phyloP scores from a whole-genome alignment of 2,113 vertebrate genomes.

The Petaurus breviceps region DNA sequence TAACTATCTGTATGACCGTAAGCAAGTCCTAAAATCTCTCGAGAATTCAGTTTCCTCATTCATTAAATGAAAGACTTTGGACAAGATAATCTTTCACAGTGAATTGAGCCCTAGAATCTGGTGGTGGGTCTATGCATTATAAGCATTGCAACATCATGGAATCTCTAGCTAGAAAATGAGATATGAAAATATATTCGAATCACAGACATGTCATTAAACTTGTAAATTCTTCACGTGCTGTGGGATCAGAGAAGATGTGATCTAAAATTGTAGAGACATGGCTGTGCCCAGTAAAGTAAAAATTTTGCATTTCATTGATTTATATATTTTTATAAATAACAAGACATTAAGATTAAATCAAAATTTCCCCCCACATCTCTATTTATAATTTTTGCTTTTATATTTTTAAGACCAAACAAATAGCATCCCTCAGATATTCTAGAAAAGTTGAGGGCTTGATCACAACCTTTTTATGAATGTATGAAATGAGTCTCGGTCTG shows the following conservation, averaged over 20 bases:
- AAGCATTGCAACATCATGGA: background rate
- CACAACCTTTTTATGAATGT: background rate
- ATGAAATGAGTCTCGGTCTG: conserved; percentile 50
- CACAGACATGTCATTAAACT: background rate
- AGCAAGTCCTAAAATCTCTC: background rate
- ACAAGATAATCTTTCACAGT: background rate
- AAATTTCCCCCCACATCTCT: background rate
- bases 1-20: background rate
- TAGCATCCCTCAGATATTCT: background rate
- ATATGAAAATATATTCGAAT: background rate
- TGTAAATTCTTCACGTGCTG: background rate
- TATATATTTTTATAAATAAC: background rate
- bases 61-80: background rate
- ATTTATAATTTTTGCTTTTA: background rate
- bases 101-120: background rate
- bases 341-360: background rate
- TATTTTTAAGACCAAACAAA: background rate
- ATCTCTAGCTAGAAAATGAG: background rate
- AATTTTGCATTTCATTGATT: background rate
- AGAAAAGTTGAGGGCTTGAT: background rate
- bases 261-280: background rate
- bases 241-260: background rate
- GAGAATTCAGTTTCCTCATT: background rate
- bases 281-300: background rate
- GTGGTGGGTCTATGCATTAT: background rate